phyloP scores from a whole-genome alignment of 2,113 vertebrate genomes.

The Rutilus rutilus region DNA sequence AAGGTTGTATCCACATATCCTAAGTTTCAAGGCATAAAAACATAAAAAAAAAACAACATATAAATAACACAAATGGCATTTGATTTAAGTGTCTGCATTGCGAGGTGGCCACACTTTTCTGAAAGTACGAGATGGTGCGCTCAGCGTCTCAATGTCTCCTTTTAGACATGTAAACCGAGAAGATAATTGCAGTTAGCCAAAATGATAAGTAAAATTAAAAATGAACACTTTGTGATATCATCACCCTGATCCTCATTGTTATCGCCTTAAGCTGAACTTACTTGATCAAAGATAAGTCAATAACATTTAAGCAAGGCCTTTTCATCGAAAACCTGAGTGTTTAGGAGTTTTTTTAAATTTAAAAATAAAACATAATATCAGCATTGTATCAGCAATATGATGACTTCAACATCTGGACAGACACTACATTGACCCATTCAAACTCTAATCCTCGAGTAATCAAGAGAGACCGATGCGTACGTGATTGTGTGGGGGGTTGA shows the following conservation, averaged over 20 bases:
- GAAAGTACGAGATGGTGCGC: conserved; percentile 8
- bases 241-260: conserved; percentile 26
- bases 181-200: not conserved
- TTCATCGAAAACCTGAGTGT: conserved; percentile 42
- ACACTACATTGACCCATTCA: conserved; percentile 2
- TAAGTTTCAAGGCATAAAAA: not conserved
- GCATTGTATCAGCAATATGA: conserved; percentile 46
- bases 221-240: not conserved
- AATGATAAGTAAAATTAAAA: not conserved
- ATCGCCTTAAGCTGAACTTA: conserved; percentile 17
- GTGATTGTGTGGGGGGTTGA: not conserved
- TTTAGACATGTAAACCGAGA: conserved; percentile 9
- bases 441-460: not conserved
- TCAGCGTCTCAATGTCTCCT: not conserved
- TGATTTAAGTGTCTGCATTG: conserved; percentile 17
- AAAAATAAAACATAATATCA: conserved; percentile 56
- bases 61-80: conserved; percentile 26
- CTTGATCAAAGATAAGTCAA: conserved; percentile 20
- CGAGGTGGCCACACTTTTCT: not conserved
- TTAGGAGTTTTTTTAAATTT: conserved; percentile 36
- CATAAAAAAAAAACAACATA: not conserved
- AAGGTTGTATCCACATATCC: not conserved
- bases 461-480: not conserved
- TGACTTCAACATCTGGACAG: conserved; percentile 27
- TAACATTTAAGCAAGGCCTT: conserved; percentile 23